phyloP scores from a whole-genome alignment of 2,888 invertebrate genomes.

The Odontocolon sp. region DNA sequence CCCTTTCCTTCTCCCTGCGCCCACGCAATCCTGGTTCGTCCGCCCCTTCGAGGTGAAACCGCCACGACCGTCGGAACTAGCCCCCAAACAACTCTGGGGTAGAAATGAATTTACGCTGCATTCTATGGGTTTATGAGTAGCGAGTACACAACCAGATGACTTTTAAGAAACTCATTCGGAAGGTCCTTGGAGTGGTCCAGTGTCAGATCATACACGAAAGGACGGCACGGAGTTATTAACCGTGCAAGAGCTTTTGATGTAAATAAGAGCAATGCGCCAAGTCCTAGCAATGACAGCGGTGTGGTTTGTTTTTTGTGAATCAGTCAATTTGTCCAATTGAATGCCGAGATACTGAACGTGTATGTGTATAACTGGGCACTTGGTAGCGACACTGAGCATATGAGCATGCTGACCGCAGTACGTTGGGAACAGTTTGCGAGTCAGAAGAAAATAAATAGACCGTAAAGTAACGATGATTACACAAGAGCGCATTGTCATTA shows the following conservation, averaged over 20 bases:
- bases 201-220: not conserved
- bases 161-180: conserved; percentile 20
- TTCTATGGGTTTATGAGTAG: conserved; percentile 66
- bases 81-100: conserved; percentile 71
- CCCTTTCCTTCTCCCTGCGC: conserved; percentile 64
- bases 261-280: conserved; percentile 30
- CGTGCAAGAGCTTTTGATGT: not conserved
- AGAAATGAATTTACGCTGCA: conserved; percentile 76
- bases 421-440: not conserved
- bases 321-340: conserved; percentile 55
- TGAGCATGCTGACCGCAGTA: no score
- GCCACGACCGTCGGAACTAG: conserved; percentile 73
- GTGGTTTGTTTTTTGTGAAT: conserved; percentile 38
- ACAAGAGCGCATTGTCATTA: conserved; percentile 46
- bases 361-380: not conserved
- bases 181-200: not conserved
- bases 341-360: conserved; percentile 16
- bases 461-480: conserved; percentile 53
- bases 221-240: not conserved
- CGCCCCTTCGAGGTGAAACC: conserved; percentile 77
- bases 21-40: conserved; percentile 77
- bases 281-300: conserved; percentile 1
- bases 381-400: not conserved
- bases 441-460: conserved; percentile 43
- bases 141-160: conserved; percentile 2